A percentile compares a stretch with the other conserved stretches of the same genome.
Evolutionary conservation across 2,797 vertebrate genomes (phyloP).

Genomic region (Aselliscus stoliczkanus): DNA sequence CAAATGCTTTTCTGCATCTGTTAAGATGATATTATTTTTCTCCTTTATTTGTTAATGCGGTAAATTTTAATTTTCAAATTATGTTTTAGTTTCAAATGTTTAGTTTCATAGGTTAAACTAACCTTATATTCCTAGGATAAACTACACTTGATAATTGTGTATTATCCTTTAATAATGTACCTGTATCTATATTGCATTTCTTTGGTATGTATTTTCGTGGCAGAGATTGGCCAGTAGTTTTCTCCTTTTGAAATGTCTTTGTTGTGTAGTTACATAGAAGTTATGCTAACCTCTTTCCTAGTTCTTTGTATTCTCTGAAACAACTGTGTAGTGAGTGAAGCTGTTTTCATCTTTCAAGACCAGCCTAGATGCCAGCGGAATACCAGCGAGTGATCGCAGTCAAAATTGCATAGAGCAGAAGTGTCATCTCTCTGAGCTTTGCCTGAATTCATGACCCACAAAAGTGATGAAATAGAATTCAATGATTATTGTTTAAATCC

Average conservation of each 20-base stretch:
- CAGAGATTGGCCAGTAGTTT: background rate
- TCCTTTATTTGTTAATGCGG: background rate
- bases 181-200: background rate
- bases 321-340: background rate
- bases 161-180: background rate
- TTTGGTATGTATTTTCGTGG: background rate
- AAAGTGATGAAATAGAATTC: background rate
- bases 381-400: background rate
- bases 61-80: background rate
- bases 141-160: background rate
- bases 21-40: background rate
- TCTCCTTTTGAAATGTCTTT: background rate
- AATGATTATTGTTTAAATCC: background rate
- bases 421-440: background rate
- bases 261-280: background rate
- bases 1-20: background rate
- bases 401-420: background rate
- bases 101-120: background rate
- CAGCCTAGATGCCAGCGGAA: background rate
- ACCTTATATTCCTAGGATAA: background rate
- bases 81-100: background rate
- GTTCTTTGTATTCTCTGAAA: background rate
- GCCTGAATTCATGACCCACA: background rate
- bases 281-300: background rate
- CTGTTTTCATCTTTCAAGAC: background rate